phyloP scores from a whole-genome alignment of 2,888 invertebrate genomes.

The Plagodis dolabraria region DNA sequence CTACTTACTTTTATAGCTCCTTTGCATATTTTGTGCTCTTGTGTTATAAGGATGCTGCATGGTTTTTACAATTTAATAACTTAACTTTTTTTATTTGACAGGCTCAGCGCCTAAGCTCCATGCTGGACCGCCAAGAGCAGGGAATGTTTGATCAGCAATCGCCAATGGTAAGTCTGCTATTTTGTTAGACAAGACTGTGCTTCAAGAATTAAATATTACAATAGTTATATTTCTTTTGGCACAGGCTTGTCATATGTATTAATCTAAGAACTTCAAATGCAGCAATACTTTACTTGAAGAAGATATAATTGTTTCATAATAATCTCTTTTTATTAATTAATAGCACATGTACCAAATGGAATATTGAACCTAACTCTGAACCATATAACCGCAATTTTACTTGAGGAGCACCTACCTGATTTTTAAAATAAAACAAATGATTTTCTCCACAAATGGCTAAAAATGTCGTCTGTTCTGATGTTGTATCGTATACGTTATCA shows the following conservation, averaged over 20 bases:
- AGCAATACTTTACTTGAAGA: conserved; percentile 5
- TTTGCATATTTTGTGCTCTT: too few relatives aligned
- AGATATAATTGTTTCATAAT: background rate
- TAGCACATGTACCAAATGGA: conserved; percentile 20
- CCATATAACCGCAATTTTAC: background rate
- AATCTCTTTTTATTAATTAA: conserved; percentile 1
- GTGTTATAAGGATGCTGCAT: background rate
- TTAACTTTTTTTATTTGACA: conserved; percentile 41
- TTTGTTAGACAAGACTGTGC: conserved; percentile 33
- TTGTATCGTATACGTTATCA: conserved; percentile 2
- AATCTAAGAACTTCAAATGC: conserved; percentile 12
- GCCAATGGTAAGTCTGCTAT: conserved; percentile 73
- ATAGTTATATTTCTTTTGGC: conserved; percentile 15
- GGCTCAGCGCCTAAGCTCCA: conserved; percentile 86
- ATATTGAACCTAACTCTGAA: conserved; percentile 4
- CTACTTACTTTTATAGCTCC: too few relatives aligned
- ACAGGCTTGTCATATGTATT: conserved; percentile 18
- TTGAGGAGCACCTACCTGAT: background rate
- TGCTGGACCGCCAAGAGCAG: conserved; percentile 90
- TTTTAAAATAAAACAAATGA: background rate
- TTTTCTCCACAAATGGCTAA: too few relatives aligned
- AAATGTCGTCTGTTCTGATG: too few relatives aligned
- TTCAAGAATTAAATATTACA: conserved; percentile 17
- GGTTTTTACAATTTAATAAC: background rate
- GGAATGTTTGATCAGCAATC: conserved; percentile 81